Evolutionary conservation across 2,113 vertebrate genomes (phyloP), one percentile per base, ranked within the genome.

Genomic region (Paramisgurnus dabryanus): DNA sequence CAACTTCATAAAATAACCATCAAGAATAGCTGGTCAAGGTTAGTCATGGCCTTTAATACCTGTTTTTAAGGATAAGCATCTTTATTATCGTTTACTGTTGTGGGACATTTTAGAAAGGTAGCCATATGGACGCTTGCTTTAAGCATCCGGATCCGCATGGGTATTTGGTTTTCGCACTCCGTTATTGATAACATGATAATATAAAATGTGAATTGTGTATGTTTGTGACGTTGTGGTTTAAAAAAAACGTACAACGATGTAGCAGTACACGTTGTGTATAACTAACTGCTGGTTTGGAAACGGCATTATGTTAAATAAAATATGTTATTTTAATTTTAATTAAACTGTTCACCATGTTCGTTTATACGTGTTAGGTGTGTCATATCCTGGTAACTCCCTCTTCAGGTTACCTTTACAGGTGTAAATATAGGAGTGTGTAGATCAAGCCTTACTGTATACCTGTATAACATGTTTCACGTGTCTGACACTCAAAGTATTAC

Each of bases 371-470:
- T 7, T 34, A 81, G 80, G 80, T 66, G 83, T 84, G 83, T 74
- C 69, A 79, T 72, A 81, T 81, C 83, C 76, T 79, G 83, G 69
- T 81, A 67, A 79, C 63, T 68, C 75, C 79, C 67, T 84, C 53
- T 55, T 53, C 17, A 18, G 65, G 55, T 72, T 27, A 10, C 50
- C 53, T 76, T 61, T 53, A 67, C 53, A 79, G 10, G 17, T 53
- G 11, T 74, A 60, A 10, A 58, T 17, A 45, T 57, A 58, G 17
- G n/a, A 58, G 55, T 58, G 55, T 58, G 17, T 58, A n/a, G 18
- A 45, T 58, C 39, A 11, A 43, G 47, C 41, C 47, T 57, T 22
- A 40, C 60, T 53, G 4, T 65, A 60, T 65, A 45, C 18, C 53
- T 43, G 18, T 27, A 22, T 50, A 57, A 50, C 34, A 72, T 57